Percentiles rank a stretch among this genome's conserved stretches.
These are phyloP conservation scores for Actias luna DNA, from an alignment of 2,888 invertebrate genomes.

Conservation along the genomic window DNA sequence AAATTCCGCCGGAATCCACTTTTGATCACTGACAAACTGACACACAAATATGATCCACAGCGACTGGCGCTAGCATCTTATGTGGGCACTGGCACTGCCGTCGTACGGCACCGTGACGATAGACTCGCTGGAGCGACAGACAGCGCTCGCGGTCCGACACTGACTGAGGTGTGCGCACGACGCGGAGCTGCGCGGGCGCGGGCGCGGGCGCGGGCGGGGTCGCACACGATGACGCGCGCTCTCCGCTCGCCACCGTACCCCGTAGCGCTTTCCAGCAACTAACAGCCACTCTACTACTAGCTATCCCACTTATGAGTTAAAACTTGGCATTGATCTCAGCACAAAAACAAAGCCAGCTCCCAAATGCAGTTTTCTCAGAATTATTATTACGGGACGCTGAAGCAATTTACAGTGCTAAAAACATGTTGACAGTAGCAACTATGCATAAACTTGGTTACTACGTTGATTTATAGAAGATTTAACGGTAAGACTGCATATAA, in stretches of 20 bases:
- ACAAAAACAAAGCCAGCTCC: constrained; percentile 39
- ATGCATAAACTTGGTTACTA: too few species aligned
- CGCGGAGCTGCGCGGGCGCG: constrained; percentile 31
- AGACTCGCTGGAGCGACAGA: constrained; percentile 49
- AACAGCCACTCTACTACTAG: neutral
- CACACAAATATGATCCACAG: constrained; percentile 72
- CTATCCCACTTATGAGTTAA: neutral
- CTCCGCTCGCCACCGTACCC: constrained; percentile 29
- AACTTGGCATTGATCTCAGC: constrained; percentile 52
- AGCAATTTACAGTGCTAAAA: constrained; percentile 22
- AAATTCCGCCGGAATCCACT: constrained; percentile 79
- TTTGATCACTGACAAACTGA: constrained; percentile 67
- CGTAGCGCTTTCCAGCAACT: constrained; percentile 25
- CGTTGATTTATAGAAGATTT: too few species aligned
- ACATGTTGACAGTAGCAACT: too few species aligned
- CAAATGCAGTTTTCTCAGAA: constrained; percentile 52
- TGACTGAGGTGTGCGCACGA: constrained; percentile 40
- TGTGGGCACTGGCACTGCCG: constrained; percentile 60
- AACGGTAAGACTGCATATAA: too few species aligned
- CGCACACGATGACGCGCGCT: constrained; percentile 27
- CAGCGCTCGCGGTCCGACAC: constrained; percentile 65
- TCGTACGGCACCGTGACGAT: constrained; percentile 49
- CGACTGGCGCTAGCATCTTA: constrained; percentile 72
- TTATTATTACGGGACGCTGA: constrained; percentile 32
- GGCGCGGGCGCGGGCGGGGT: constrained; percentile 26